Percentiles rank a stretch among this genome's conserved stretches.
Conservation (phyloP, 2,888 invertebrate genomes). For the Beris chalybata region DNA sequence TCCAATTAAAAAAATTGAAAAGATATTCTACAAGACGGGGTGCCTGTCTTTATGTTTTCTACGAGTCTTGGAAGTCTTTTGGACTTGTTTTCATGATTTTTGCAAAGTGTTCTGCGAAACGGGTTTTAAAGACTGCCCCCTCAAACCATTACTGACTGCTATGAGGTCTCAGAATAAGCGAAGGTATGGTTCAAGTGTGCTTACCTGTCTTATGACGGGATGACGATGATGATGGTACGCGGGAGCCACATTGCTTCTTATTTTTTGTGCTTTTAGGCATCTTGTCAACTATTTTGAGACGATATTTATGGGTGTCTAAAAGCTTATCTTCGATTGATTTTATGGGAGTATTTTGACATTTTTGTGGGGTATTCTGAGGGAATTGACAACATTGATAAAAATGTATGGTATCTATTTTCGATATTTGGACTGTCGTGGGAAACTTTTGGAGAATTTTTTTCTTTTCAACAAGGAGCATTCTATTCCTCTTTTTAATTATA, state of each 20-base stretch:
- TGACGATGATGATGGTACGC: constrained; percentile 11
- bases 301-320: constrained; percentile 17
- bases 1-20: no score
- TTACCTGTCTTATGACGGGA: constrained; percentile 20
- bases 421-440: constrained; percentile 9
- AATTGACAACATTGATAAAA: background rate
- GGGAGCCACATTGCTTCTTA: constrained; percentile 6
- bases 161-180: background rate
- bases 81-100: constrained; percentile 6
- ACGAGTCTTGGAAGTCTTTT: background rate
- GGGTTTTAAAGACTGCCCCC: constrained; percentile 4
- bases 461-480: no score
- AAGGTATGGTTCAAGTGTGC: constrained; percentile 15
- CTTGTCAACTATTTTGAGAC: constrained; percentile 18
- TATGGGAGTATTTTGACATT: constrained; percentile 12
- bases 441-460: background rate
- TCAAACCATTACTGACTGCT: background rate
- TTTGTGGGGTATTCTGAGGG: constrained; percentile 14
- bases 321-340: constrained; percentile 26
- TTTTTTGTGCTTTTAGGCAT: background rate
- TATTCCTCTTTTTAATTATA: no score
- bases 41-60: background rate
- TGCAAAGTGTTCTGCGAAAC: background rate
- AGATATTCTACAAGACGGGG: no score
- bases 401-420: no score